Evolutionary conservation across 2,888 invertebrate genomes (phyloP), one percentile per base, ranked within the genome.

Genomic region (Acrobasis suavella): DNA sequence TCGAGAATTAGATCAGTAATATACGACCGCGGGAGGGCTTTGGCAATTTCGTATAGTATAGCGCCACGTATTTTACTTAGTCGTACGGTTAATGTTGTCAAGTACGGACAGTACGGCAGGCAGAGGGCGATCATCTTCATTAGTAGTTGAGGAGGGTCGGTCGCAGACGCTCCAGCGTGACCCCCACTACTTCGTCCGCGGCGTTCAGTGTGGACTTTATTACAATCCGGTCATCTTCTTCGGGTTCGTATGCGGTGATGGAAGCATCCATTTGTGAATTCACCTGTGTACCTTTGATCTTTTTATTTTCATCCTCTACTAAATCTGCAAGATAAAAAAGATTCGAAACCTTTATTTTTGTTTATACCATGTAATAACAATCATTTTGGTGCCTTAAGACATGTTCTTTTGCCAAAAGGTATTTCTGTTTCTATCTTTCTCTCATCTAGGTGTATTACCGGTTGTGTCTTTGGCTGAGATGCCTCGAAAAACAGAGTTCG

Each of bases 21-120:
- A 5, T 60, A 51, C n/a, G 60, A 60, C 10, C 52, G 39, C 12
- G 60, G 60, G n/a, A 60, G 38, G 12, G 52, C 39, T 16, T 51
- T 60, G 22, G 56, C 56, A 14, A 56, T 56, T 9, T 56, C 56
- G 42, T 56, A 42, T 8, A 56, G 12, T 14, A 42, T 14, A 7
- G 14, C 6, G 22, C 56, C 46, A 22, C 14, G 12, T 42, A 56
- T 12, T 12, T 17, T 22, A 17, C 56, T 14, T 12, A 7, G 1
- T 14, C 22, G 17, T 17, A 56, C 1, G 3, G 7, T 14, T 22
- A 56, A n/a, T 14, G 56, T 16, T 12, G 12, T 56, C 12, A 56
- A 14, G 9, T 12, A 1, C 2, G 22, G 16, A n/a, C 56, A 56
- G 22, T 22, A 56, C 16, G 56, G 56, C 14, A 56, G 22, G 22